These are phyloP conservation scores for Columbina picui DNA, from an alignment of 2,113 vertebrate species.

Conservation along the genomic window DNA sequence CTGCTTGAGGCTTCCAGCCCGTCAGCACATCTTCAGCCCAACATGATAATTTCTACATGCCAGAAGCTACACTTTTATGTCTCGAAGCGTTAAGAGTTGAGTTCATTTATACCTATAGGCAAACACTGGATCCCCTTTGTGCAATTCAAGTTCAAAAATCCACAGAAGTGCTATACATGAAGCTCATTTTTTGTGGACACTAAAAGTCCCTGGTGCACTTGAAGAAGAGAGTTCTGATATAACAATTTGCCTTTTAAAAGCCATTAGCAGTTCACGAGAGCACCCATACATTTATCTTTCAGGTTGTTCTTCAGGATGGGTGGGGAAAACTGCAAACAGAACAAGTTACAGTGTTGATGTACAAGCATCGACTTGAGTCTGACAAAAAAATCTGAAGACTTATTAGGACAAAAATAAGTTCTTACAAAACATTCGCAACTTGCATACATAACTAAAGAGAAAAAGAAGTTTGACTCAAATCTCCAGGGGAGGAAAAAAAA, in stretches of 20 bases:
- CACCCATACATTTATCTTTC: neutral
- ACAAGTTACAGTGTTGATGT: neutral
- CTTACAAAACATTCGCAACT: neutral
- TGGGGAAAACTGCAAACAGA: neutral
- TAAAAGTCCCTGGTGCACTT: neutral
- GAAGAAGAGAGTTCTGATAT: neutral
- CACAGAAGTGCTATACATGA: neutral
- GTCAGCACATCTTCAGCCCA: neutral
- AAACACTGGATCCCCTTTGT: neutral
- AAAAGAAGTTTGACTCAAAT: neutral
- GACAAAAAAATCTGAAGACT: neutral
- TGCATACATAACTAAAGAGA: neutral
- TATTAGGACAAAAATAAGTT: neutral
- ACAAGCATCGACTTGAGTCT: neutral
- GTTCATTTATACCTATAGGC: neutral
- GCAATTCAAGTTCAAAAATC: neutral
- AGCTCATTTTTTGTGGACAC: neutral
- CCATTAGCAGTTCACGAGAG: neutral
- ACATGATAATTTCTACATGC: neutral
- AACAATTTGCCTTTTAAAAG: neutral
- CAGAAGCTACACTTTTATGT: fast-evolving
- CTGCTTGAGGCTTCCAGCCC: neutral
- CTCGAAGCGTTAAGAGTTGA: neutral
- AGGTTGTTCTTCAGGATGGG: neutral
- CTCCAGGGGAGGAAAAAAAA: no score